Percentiles rank a stretch among this genome's conserved stretches.
Evolutionary conservation across 2,113 vertebrate genomes (phyloP).

Genomic region (Semicossyphus pulcher): DNA sequence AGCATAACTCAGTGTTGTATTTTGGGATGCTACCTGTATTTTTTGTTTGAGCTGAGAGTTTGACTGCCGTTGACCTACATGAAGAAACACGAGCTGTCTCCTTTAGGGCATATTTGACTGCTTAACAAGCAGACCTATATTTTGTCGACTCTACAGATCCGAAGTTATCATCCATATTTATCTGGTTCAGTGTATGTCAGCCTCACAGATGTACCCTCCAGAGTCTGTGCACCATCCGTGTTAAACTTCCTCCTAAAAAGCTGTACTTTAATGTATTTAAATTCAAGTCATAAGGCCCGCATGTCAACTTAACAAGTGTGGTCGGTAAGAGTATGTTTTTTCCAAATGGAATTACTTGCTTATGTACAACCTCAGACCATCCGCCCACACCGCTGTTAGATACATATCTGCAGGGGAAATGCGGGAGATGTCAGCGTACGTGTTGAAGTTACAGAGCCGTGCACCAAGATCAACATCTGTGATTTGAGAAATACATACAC

Average conservation of each 20-base stretch:
- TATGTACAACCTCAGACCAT: not conserved
- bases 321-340: not conserved
- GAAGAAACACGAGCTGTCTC: not conserved
- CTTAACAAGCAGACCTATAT: slow-evolving; percentile 7
- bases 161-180: slow-evolving; percentile 16
- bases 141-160: not conserved
- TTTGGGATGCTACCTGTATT: not conserved
- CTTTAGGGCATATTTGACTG: slow-evolving; percentile 26
- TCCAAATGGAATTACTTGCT: not conserved
- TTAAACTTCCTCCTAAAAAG: not conserved
- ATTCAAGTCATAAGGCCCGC: not conserved
- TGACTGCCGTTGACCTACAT: slow-evolving; percentile 19
- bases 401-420: slow-evolving; percentile 5
- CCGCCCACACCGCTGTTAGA: not conserved
- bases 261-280: not conserved
- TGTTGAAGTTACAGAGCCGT: not conserved
- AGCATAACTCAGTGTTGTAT: not conserved
- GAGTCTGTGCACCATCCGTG: not conserved
- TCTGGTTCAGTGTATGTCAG: not conserved
- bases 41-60: not conserved
- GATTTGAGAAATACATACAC: not conserved
- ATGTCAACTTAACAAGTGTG: not conserved
- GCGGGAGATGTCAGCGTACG: not conserved
- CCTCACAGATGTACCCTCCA: slow-evolving; percentile 5
- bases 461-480: not conserved